Conservation (phyloP, 2,113 vertebrate species). For the Microcebus murinus region DNA sequence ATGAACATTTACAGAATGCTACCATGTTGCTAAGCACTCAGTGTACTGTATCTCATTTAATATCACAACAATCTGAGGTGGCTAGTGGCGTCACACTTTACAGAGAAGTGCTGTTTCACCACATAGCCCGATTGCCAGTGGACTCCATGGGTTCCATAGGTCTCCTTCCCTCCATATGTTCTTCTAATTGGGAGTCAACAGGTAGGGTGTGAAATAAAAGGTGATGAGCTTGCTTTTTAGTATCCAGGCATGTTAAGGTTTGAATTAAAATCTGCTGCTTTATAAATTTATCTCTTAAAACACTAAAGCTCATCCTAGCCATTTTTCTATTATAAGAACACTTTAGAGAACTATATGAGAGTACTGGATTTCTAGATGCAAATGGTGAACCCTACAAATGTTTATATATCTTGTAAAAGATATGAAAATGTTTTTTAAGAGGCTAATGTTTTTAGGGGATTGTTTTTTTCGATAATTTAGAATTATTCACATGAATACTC, state of each 20-base stretch:
- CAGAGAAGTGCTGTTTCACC: neutral
- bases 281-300: neutral
- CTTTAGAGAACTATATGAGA: neutral
- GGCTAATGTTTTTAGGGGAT: neutral
- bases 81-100: neutral
- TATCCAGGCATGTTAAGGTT: neutral
- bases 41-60: neutral
- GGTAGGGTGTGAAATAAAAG: neutral
- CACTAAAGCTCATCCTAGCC: neutral
- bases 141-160: neutral
- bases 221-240: neutral
- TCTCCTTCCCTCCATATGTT: neutral
- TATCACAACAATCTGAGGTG: neutral
- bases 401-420: neutral
- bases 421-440: neutral
- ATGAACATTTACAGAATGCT: neutral
- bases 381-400: neutral
- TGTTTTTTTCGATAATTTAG: conserved; percentile 9
- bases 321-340: neutral
- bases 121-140: neutral
- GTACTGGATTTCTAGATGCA: neutral
- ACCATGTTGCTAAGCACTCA: neutral
- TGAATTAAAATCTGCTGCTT: neutral
- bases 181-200: neutral
- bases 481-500: conserved; percentile 32